Evolutionary conservation across 2,113 vertebrate genomes (phyloP).

Genomic region (Nannobrachium achirus): DNA sequence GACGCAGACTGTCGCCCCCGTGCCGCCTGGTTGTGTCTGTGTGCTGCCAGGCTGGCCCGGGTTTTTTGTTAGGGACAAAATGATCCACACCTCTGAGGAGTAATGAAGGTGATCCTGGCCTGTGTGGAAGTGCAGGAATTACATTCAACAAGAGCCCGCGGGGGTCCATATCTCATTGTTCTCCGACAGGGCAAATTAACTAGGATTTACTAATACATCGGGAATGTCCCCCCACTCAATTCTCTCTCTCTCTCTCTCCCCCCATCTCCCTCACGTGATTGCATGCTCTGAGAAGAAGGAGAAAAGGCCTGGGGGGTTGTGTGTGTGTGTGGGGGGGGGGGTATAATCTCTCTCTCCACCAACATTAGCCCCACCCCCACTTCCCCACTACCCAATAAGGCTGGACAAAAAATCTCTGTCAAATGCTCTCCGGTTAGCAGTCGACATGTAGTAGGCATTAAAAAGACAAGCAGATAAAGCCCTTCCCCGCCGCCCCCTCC

Average conservation of each 20-base stretch:
- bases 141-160: conserved; percentile 62
- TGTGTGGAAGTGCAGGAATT: conserved; percentile 66
- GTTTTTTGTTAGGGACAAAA: too few relatives aligned
- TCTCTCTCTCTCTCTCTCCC: conserved; percentile 19
- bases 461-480: conserved; percentile 33
- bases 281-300: conserved; percentile 25
- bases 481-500: too few relatives aligned
- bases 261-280: conserved; percentile 4
- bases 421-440: conserved; percentile 32
- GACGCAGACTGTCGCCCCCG: too few relatives aligned
- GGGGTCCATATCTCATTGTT: conserved; percentile 75
- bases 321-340: too few relatives aligned
- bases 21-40: too few relatives aligned
- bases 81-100: conserved; percentile 63
- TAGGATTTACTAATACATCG: conserved; percentile 76
- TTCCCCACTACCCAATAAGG: conserved; percentile 16
- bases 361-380: conserved; percentile 7
- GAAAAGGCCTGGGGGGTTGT: conserved; percentile 42
- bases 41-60: too few relatives aligned
- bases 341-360: conserved; percentile 57
- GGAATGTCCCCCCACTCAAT: conserved; percentile 31
- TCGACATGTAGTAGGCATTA: conserved; percentile 14
- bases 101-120: conserved; percentile 68
- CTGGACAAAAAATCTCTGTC: conserved; percentile 29
- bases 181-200: conserved; percentile 76